phyloP scores from a whole-genome alignment of 2,113 vertebrate genomes.

The Emydocephalus ijimae region DNA sequence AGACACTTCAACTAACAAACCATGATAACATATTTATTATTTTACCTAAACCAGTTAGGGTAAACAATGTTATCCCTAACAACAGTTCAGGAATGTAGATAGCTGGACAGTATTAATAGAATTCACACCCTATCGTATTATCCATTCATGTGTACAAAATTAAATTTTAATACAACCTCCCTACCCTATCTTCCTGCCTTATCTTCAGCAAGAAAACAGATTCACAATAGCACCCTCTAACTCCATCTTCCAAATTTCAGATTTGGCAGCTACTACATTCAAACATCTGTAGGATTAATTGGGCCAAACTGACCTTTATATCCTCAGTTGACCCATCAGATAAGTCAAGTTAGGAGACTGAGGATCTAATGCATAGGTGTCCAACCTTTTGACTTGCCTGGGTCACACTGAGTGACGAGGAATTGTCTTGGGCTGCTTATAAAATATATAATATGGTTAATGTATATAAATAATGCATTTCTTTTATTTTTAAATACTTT shows the following conservation, averaged over 20 bases:
- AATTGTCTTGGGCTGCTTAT: background rate
- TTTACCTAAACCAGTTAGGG: too few relatives aligned
- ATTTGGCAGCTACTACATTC: background rate
- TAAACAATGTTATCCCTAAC: too few relatives aligned
- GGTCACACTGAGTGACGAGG: background rate
- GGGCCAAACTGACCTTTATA: background rate
- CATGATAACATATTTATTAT: too few relatives aligned
- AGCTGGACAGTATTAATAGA: background rate
- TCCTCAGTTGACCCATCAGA: background rate
- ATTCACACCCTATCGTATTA: background rate
- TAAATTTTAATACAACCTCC: background rate
- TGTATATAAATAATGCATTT: too few relatives aligned
- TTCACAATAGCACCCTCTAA: background rate
- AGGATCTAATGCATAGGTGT: background rate
- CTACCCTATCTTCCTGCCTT: background rate
- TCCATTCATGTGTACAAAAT: background rate
- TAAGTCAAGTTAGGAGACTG: background rate
- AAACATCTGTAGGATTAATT: background rate
- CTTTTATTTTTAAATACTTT: too few relatives aligned
- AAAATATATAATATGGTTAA: background rate
- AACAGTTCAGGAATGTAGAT: background rate
- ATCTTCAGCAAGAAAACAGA: background rate
- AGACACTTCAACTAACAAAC: too few relatives aligned
- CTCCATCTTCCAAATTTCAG: background rate
- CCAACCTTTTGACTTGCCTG: background rate